Base-by-base conservation (phyloP, 2,797 vertebrate species). In the Morus bassanus region DNA sequence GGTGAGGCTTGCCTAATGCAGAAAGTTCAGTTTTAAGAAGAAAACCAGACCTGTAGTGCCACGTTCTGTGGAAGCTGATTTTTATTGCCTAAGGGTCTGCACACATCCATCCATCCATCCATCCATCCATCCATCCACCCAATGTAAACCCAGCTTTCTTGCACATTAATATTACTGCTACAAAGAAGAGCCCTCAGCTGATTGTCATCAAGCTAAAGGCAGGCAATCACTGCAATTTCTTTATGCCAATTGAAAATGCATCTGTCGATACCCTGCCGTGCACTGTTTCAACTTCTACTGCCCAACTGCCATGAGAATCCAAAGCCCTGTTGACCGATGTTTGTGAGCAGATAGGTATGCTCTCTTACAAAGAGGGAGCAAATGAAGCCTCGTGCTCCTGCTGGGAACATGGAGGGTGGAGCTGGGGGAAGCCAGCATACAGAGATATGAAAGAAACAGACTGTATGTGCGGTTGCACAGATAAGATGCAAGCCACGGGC, bases 401-500 rank as follows among this genome's bases (percentile, higher is more conserved):
- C 59, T 74, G 28, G 37, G 28, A 75, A 79, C 45, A 45, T 16
- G 18, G 18, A 45, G 43, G 8, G 23, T 60, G 21, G 46, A 90
- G 48, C 8, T 5, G 3, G 4, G 21, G 21, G n/a, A 94, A 91
- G 63, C 5, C n/a, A 77, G 2, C 15, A 18, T 46, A 30, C 19
- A 43, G 13, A 46, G 16, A 46, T 19, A 31, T 1, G 8, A 27
- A 88, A 70, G n/a, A 79, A 72, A 50, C 6, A 30, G 69, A 35
- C 9, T n/a, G 4, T 22, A 27, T 37, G 9, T 39, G 35, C 15
- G 37, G 33, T 31, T 89, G 11, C 27, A 60, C 9, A 51, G 48
- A 5, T 31, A 74, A 56, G 19, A 27, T 0, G 2, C 10, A 64
- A 81, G 15, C 18, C 21, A 78, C 0, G 3, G 19, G 6, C 8